Evolutionary conservation across 2,888 invertebrate species (phyloP), one percentile per base, ranked within the genome.

Genomic region (Punctoribates punctum): DNA sequence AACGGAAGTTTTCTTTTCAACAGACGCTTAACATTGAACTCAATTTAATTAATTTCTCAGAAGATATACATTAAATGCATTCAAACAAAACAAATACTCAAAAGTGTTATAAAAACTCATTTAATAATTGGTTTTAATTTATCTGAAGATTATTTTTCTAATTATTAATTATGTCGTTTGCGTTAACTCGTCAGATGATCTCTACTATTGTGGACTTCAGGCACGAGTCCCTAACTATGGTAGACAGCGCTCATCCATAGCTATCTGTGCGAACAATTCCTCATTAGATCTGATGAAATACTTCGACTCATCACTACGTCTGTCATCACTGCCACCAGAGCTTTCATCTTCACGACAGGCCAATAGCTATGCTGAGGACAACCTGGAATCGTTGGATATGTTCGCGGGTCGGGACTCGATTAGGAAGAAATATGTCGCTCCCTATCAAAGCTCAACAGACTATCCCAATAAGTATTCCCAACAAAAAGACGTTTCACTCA

Each of bases 161-260:
- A 60, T 60, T 60, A 60, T 29, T 17, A 23, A 51, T 25, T 23
- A 60, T 60, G 23, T 60, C 27, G 25, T 67, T 3, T 8, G 34
- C 3, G 3, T 34, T 8, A 34, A 34, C 8, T 20, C 13, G n/a
- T 20, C 25, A 94, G 94, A 94, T 85, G 94, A 95, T 85, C 94
- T 94, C 5, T 95, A 95, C 86, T 95, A 95, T 85, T 94, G 94
- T 84, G 95, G 94, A 62, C 87, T 95, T 80, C 88, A 93, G 81
- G 94, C 94, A 60, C 89, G 94, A 81, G 94, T 94, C 75, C 94
- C 95, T 70, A 95, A 94, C 87, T 95, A 94, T 85, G 72, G 46
- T 15, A 17, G 72, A 27, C 48, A 72, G 46, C 42, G 72, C 6
- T 46, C 72, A 72, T 72, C 72, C 1, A 8, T 72, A 48, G 72